Percentiles rank a stretch among this genome's conserved stretches.
phyloP scores from a whole-genome alignment of 2,888 invertebrate species.

The Lepidocyrtoides sp. region DNA sequence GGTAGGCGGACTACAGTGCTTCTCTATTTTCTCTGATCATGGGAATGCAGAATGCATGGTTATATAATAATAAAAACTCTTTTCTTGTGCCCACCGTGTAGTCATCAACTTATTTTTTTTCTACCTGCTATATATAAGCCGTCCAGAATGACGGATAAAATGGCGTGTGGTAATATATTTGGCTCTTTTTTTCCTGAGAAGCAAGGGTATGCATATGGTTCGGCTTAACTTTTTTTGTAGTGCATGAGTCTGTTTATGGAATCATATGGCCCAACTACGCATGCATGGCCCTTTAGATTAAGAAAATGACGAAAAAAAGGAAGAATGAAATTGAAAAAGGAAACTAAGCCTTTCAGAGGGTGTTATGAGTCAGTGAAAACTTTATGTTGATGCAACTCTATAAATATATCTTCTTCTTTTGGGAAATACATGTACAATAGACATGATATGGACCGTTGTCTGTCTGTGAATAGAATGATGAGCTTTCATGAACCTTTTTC shows the following conservation, averaged over 20 bases:
- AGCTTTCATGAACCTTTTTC: conserved; percentile 62
- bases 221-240: conserved; percentile 54
- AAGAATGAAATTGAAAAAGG: conserved; percentile 68
- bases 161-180: conserved; percentile 41
- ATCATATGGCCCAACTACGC: background rate
- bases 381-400: background rate
- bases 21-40: background rate
- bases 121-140: conserved; percentile 46
- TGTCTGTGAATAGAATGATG: conserved; percentile 50
- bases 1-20: conserved; percentile 11
- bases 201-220: conserved; percentile 8
- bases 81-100: background rate
- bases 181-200: background rate
- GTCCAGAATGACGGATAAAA: conserved; percentile 59
- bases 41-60: background rate
- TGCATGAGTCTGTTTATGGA: background rate
- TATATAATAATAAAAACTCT: conserved; percentile 9
- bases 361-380: background rate
- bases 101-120: conserved; percentile 46
- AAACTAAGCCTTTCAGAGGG: conserved; percentile 28
- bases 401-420: background rate
- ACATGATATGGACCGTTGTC: conserved; percentile 14
- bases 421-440: background rate
- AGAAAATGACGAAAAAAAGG: conserved; percentile 47
- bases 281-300: conserved; percentile 51